These are phyloP conservation scores for Potamarius usumacintae DNA, from an alignment of 2,113 vertebrate species.

Conservation along the genomic window DNA sequence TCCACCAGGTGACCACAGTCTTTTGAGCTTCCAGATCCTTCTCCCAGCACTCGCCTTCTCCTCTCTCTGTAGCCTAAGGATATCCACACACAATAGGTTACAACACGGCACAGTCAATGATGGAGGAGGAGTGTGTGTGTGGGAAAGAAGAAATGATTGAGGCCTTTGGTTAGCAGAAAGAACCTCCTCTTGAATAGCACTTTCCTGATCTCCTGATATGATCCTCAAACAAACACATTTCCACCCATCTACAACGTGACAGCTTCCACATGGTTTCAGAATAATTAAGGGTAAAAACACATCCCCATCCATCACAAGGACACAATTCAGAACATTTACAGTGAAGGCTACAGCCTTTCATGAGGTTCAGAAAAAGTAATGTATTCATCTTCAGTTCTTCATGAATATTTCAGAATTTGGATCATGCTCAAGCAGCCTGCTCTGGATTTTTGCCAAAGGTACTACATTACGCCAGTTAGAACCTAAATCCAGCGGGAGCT, in stretches of 20 bases:
- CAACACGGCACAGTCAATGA: neutral
- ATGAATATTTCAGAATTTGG: constrained; percentile 24
- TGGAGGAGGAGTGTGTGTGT: neutral
- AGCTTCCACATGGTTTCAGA: neutral
- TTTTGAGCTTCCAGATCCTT: constrained; percentile 63
- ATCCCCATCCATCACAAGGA: neutral
- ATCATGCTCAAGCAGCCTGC: constrained; percentile 17
- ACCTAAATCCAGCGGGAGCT: neutral
- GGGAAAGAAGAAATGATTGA: neutral
- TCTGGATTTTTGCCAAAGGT: constrained; percentile 7
- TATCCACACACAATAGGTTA: constrained; percentile 15
- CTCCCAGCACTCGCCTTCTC: constrained; percentile 76
- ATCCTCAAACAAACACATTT: neutral
- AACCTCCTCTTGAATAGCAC: neutral
- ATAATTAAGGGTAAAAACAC: neutral
- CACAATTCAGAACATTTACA: neutral
- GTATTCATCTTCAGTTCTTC: neutral
- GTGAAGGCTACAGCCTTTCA: neutral
- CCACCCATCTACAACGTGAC: neutral
- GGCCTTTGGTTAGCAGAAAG: too few relatives aligned
- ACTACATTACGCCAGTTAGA: neutral
- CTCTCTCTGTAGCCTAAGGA: constrained; percentile 83
- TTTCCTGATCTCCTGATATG: neutral
- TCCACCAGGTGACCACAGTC: constrained; percentile 85
- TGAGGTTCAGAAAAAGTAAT: neutral